Evolutionary conservation across 2,888 invertebrate species (phyloP).

Genomic region (Cerastoderma edule): DNA sequence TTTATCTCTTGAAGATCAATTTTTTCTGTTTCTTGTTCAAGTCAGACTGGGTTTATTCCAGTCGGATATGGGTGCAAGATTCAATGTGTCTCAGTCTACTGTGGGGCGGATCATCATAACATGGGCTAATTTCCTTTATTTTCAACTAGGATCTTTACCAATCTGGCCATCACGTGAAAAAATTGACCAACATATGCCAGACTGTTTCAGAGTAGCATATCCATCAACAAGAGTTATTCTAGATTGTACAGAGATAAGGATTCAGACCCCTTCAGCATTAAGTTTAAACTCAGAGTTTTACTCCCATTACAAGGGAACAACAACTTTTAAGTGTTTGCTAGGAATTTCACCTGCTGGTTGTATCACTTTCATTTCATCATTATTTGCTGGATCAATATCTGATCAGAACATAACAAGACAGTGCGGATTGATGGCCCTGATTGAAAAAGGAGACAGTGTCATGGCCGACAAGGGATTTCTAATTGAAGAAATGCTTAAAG

Average conservation of each 20-base stretch:
- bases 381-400: conserved; percentile 44
- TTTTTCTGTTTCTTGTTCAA: conserved; percentile 32
- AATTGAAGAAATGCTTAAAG: conserved; percentile 28
- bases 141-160: conserved; percentile 26
- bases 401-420: conserved; percentile 34
- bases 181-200: conserved; percentile 28
- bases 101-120: conserved; percentile 41
- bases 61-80: conserved; percentile 30
- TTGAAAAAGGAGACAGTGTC: conserved; percentile 47
- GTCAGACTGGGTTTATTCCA: conserved; percentile 23
- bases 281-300: conserved; percentile 44
- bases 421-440: conserved; percentile 35
- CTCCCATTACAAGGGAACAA: conserved; percentile 48
- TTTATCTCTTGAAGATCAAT: conserved; percentile 9
- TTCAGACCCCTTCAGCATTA: conserved; percentile 40
- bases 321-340: conserved; percentile 44
- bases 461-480: conserved; percentile 54
- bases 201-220: conserved; percentile 31
- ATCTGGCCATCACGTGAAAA: conserved; percentile 27
- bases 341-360: conserved; percentile 42
- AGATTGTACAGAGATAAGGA: conserved; percentile 57
- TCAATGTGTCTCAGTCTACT: conserved; percentile 33
- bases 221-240: conserved; percentile 40
- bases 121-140: conserved; percentile 37
- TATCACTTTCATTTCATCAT: conserved; percentile 43